Conservation (phyloP, 2,113 vertebrate genomes). For the Notarius lentiginosus region DNA sequence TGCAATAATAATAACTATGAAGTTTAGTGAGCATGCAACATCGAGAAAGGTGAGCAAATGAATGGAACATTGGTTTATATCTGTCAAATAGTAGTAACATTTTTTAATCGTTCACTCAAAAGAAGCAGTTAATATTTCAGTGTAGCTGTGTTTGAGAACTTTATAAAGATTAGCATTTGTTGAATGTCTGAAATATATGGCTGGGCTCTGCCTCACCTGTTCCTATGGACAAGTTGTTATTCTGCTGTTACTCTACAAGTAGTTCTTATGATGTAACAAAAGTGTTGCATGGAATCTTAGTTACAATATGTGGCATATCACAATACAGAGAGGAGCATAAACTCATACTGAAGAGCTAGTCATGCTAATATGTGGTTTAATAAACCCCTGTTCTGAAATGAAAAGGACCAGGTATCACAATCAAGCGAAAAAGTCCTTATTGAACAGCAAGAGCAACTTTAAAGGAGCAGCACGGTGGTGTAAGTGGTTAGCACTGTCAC, state of each 20-base stretch:
- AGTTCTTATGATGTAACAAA: not conserved
- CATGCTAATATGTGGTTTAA: not conserved
- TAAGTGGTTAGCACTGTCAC: too few relatives aligned
- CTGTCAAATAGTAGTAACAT: not conserved
- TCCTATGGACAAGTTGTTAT: too few relatives aligned
- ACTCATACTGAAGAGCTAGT: not conserved
- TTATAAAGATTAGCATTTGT: not conserved
- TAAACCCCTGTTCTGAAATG: not conserved
- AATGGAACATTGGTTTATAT: not conserved
- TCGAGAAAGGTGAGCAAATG: not conserved
- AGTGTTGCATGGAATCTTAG: not conserved
- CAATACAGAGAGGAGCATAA: not conserved
- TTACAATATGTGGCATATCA: not conserved
- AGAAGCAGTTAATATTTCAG: not conserved
- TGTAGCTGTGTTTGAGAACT: not conserved
- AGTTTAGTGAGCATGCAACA: not conserved
- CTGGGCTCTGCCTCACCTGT: too few relatives aligned
- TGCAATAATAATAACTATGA: not conserved
- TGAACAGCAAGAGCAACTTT: too few relatives aligned
- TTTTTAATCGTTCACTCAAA: not conserved
- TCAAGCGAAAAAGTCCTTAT: too few relatives aligned
- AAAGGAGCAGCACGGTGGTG: too few relatives aligned
- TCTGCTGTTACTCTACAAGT: not conserved
- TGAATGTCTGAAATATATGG: not conserved
- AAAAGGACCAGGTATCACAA: too few relatives aligned